Evolutionary conservation across 1,140 invertebrate species (phyloP).

Genomic region (Neodiprion lecontei): DNA sequence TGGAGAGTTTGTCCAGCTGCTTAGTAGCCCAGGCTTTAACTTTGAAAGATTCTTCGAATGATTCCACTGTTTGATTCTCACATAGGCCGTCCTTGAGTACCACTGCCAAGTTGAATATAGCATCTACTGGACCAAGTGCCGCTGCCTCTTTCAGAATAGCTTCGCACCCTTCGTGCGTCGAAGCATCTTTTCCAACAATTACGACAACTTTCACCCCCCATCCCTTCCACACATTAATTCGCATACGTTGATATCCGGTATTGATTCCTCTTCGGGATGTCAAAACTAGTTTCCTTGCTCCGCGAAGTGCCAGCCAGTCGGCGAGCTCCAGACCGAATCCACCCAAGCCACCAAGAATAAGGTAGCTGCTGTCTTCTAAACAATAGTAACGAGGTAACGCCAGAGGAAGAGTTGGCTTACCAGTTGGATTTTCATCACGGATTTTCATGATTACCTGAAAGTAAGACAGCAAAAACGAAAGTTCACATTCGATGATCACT

Average conservation of each 20-base stretch:
- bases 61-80: constrained; percentile 62
- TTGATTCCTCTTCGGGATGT: constrained; percentile 73
- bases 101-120: constrained; percentile 82
- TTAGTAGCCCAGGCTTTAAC: constrained; percentile 63
- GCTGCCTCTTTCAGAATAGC: constrained; percentile 66
- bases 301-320: constrained; percentile 77
- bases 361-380: constrained; percentile 53
- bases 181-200: constrained; percentile 59
- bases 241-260: constrained; percentile 73
- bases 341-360: constrained; percentile 74
- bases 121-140: constrained; percentile 71
- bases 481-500: background rate
- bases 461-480: background rate
- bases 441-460: constrained; percentile 69
- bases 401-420: constrained; percentile 36
- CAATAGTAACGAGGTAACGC: constrained; percentile 66
- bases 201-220: constrained; percentile 63
- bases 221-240: constrained; percentile 61
- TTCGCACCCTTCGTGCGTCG: constrained; percentile 59
- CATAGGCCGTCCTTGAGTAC: constrained; percentile 64
- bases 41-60: constrained; percentile 57
- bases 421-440: constrained; percentile 47
- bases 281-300: constrained; percentile 72
- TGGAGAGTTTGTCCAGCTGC: constrained; percentile 59
- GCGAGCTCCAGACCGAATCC: constrained; percentile 83